Percentiles rank a stretch among this genome's conserved stretches.
Conservation (phyloP, 1,140 invertebrate genomes). For the Drosophila rhopaloa region DNA sequence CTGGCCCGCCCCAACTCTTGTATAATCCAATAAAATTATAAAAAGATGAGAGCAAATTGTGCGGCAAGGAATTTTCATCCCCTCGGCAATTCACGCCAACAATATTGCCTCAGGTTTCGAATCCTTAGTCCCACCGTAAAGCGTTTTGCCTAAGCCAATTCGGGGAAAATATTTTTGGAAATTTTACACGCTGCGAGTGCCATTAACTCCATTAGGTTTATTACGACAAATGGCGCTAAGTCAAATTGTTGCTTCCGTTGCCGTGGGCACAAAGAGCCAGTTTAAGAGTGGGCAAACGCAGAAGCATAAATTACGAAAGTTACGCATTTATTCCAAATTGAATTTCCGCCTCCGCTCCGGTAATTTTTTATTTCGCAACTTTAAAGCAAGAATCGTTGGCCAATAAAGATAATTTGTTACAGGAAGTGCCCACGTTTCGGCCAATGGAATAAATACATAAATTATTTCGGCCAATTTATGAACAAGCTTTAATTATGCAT, state of each 20-base stretch:
- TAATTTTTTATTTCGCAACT: slow-evolving; percentile 35
- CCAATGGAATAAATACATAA: slow-evolving; percentile 37
- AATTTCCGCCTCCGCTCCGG: slow-evolving; percentile 54
- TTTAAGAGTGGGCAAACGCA: slow-evolving; percentile 29
- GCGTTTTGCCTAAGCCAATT: slow-evolving; percentile 35
- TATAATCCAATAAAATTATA: slow-evolving; percentile 59
- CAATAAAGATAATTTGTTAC: slow-evolving; percentile 37
- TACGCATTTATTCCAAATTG: slow-evolving; percentile 65
- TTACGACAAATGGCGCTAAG: slow-evolving; percentile 62
- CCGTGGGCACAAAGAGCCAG: slow-evolving; percentile 6
- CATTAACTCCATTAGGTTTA: slow-evolving; percentile 71
- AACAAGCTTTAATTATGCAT: slow-evolving; percentile 33
- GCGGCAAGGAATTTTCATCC: slow-evolving; percentile 4
- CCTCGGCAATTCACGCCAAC: slow-evolving; percentile 8
- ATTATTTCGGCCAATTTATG: slow-evolving; percentile 19
- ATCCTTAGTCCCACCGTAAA: slow-evolving; percentile 2
- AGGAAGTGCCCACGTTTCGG: slow-evolving; percentile 47
- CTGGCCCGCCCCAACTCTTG: not conserved
- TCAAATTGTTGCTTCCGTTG: slow-evolving; percentile 70
- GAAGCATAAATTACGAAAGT: slow-evolving; percentile 65
- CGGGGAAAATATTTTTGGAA: slow-evolving; percentile 55
- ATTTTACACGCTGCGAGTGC: slow-evolving; percentile 59
- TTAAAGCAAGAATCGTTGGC: slow-evolving; percentile 29
- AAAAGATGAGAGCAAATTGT: slow-evolving; percentile 51
- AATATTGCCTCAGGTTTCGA: slow-evolving; percentile 3